These are phyloP conservation scores for Heteropelma amictum DNA, from an alignment of 2,888 invertebrate species.

Conservation along the genomic window DNA sequence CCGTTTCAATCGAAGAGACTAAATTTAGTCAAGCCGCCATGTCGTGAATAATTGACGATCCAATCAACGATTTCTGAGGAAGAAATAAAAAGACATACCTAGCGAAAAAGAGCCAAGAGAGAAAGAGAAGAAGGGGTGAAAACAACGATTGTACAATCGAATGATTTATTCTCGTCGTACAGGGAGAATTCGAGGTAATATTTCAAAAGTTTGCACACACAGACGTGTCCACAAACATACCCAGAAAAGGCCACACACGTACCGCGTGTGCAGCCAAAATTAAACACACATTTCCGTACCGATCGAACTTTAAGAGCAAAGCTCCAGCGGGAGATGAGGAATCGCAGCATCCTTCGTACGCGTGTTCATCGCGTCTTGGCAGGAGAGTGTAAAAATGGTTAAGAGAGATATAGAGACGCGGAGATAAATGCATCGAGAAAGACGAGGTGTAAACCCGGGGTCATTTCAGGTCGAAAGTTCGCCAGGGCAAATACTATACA, in stretches of 20 bases:
- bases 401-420: background rate
- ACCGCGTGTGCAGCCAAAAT: slow-evolving; percentile 3
- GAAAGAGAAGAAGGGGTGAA: background rate
- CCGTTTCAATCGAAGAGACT: slow-evolving; percentile 3
- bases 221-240: background rate
- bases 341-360: slow-evolving; percentile 24
- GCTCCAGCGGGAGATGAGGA: background rate
- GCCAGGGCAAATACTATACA: slow-evolving; percentile 72
- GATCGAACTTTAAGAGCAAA: slow-evolving; percentile 7
- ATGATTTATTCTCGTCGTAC: slow-evolving; percentile 51
- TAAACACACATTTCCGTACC: slow-evolving; percentile 18
- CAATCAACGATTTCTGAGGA: slow-evolving; percentile 53
- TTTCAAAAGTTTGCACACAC: background rate
- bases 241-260: background rate
- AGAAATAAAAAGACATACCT: background rate
- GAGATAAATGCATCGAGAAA: slow-evolving; percentile 25
- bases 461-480: slow-evolving; percentile 78
- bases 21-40: slow-evolving; percentile 43
- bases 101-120: background rate
- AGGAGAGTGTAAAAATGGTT: slow-evolving; percentile 13
- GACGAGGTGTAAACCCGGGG: slow-evolving; percentile 63
- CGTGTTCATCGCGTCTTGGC: slow-evolving; percentile 40
- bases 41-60: slow-evolving; percentile 48
- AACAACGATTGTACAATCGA: slow-evolving; percentile 21
- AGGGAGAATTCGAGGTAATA: slow-evolving; percentile 14